phyloP scores from a whole-genome alignment of 1,140 invertebrate species.

The Cotesia typhae region DNA sequence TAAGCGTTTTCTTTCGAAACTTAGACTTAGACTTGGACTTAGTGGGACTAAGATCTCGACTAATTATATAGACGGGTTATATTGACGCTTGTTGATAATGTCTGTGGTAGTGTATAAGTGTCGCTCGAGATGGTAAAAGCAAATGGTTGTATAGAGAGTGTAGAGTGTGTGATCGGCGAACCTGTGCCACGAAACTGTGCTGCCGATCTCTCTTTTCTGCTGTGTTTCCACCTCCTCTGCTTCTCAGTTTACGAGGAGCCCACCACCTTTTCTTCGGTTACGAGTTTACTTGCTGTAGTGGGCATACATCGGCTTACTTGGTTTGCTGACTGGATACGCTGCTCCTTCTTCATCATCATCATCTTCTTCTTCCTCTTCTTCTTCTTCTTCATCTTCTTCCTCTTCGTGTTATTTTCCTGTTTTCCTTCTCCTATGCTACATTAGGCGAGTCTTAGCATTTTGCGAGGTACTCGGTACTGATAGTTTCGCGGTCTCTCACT shows the following conservation, averaged over 20 bases:
- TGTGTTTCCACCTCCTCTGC: conserved; percentile 36
- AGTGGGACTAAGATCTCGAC: no score
- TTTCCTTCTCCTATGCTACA: neutral
- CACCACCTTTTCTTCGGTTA: conserved; percentile 26
- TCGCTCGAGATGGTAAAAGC: neutral
- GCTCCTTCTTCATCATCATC: conserved; percentile 21
- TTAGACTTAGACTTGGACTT: no score
- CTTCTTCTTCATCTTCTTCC: conserved; percentile 4
- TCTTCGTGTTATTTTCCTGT: neutral
- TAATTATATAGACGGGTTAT: no score
- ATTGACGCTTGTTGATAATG: no score
- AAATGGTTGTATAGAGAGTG: conserved; percentile 36
- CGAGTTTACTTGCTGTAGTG: conserved; percentile 5
- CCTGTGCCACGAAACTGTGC: conserved; percentile 56
- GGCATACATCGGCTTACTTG: neutral
- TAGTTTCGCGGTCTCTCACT: conserved; percentile 18
- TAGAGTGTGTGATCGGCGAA: conserved; percentile 45
- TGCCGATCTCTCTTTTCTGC: conserved; percentile 56
- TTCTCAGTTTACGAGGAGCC: conserved; percentile 12
- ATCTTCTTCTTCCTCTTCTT: neutral
- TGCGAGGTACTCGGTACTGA: neutral
- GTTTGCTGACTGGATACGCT: conserved; percentile 4
- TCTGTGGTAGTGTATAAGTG: no score
- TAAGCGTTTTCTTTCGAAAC: no score
- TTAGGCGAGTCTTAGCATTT: no score